Evolutionary conservation across 2,888 invertebrate genomes (phyloP).

Genomic region (Euclidia mi): DNA sequence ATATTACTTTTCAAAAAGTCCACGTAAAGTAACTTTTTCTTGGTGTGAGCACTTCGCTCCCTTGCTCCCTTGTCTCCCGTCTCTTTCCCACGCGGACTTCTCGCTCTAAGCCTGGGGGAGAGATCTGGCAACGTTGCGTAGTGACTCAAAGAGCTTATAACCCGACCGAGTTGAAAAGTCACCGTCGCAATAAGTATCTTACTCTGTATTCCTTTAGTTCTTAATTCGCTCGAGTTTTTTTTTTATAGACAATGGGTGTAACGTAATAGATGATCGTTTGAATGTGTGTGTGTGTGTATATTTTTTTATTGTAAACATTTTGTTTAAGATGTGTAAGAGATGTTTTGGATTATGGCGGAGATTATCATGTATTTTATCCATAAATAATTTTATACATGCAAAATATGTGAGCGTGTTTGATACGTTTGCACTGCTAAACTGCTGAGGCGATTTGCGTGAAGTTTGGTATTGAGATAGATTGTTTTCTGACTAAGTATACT

Average conservation of each 20-base stretch:
- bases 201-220: not conserved
- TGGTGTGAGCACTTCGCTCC: constrained; percentile 53
- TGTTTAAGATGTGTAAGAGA: constrained; percentile 17
- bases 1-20: no score
- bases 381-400: no score
- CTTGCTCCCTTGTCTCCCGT: constrained; percentile 56
- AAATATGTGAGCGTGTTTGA: no score
- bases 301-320: constrained; percentile 61
- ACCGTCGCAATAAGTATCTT: constrained; percentile 10
- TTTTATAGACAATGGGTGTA: constrained; percentile 51
- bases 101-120: constrained; percentile 68
- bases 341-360: not conserved
- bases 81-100: constrained; percentile 53
- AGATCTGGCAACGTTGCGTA: constrained; percentile 74
- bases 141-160: constrained; percentile 49
- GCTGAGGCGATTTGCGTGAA: no score
- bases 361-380: not conserved
- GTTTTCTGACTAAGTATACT: no score
- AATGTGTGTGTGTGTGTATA: no score
- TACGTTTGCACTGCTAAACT: no score
- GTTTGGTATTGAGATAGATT: no score
- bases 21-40: constrained; percentile 12
- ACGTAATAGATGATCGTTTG: constrained; percentile 55
- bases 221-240: constrained; percentile 25
- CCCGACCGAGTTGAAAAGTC: constrained; percentile 52